A percentile compares a stretch with the other conserved stretches of the same genome.
These are phyloP conservation scores for Xenopus petersii DNA, from an alignment of 2,797 vertebrate species.

Conservation along the genomic window DNA sequence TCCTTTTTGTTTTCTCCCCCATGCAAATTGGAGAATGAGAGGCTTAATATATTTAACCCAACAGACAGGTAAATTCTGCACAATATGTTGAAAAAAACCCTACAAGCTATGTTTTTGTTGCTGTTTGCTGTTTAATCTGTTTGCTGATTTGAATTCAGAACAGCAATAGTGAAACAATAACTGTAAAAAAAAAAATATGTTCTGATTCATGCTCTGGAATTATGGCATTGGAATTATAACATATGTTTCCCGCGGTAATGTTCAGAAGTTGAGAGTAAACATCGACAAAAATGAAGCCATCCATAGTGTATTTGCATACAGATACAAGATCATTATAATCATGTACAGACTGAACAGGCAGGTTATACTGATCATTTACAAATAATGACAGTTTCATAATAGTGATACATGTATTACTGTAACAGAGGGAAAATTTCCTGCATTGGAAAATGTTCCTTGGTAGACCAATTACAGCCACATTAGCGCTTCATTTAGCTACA, in stretches of 20 bases:
- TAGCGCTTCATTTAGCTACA: conserved; percentile 39
- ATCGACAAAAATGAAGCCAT: background rate
- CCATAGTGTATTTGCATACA: conserved; percentile 25
- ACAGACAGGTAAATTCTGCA: too few relatives aligned
- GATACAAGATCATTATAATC: conserved; percentile 22
- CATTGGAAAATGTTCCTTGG: conserved; percentile 27
- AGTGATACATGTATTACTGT: conserved; percentile 25
- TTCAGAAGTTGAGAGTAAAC: conserved; percentile 3
- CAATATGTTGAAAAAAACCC: background rate
- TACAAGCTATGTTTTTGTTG: background rate
- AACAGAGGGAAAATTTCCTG: conserved; percentile 13
- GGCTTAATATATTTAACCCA: too few relatives aligned
- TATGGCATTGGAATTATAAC: conserved; percentile 9
- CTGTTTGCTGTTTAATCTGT: background rate
- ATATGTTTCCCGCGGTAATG: background rate
- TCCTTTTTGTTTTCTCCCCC: too few relatives aligned
- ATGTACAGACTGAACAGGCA: conserved; percentile 23
- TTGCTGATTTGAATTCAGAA: conserved; percentile 9
- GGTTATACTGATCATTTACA: conserved; percentile 28
- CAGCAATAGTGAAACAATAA: background rate
- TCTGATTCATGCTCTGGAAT: conserved; percentile 1
- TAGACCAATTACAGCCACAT: conserved; percentile 42
- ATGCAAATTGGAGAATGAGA: too few relatives aligned
- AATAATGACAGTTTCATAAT: conserved; percentile 35
- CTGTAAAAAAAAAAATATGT: background rate